Evolutionary conservation across 1,140 invertebrate species (phyloP).

Genomic region (Aphaenogaster floridana): DNA sequence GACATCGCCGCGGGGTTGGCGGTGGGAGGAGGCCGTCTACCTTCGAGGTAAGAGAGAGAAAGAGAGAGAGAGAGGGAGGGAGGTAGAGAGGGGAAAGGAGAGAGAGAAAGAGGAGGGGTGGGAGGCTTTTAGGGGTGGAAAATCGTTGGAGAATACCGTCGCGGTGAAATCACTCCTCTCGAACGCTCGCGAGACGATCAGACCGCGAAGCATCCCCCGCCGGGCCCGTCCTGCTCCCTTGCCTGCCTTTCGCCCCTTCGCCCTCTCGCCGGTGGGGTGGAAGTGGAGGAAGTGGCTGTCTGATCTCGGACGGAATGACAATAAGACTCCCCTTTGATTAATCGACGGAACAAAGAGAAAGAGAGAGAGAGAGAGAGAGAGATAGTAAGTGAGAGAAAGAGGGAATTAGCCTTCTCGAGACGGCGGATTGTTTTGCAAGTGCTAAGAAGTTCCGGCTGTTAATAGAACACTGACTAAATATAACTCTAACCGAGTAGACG

Average conservation of each 20-base stretch:
- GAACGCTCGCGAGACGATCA: constrained; percentile 53
- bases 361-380: neutral
- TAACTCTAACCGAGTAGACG: constrained; percentile 2
- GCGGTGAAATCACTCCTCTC: constrained; percentile 61
- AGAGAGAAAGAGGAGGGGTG: constrained; percentile 29
- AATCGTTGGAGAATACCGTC: constrained; percentile 58
- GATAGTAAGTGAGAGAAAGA: neutral
- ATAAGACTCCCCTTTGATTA: constrained; percentile 60
- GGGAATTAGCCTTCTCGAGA: constrained; percentile 38
- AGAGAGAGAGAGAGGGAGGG: constrained; percentile 27
- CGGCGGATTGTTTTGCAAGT: constrained; percentile 50
- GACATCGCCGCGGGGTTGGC: constrained; percentile 50
- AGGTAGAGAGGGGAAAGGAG: neutral
- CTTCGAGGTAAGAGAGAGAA: constrained; percentile 40
- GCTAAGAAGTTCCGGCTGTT: constrained; percentile 51
- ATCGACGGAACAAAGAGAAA: constrained; percentile 29
- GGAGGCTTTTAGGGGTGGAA: constrained; percentile 56
- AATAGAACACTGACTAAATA: constrained; percentile 36
- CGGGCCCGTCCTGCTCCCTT: constrained; percentile 32
- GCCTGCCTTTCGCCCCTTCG: constrained; percentile 18
- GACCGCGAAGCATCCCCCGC: constrained; percentile 63
- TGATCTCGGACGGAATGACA: constrained; percentile 61
- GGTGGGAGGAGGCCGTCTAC: constrained; percentile 33
- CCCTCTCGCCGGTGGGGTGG: neutral
- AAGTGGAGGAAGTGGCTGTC: constrained; percentile 56